Evolutionary conservation across 2,797 vertebrate genomes (phyloP).

Genomic region (Cyclura pinguis): DNA sequence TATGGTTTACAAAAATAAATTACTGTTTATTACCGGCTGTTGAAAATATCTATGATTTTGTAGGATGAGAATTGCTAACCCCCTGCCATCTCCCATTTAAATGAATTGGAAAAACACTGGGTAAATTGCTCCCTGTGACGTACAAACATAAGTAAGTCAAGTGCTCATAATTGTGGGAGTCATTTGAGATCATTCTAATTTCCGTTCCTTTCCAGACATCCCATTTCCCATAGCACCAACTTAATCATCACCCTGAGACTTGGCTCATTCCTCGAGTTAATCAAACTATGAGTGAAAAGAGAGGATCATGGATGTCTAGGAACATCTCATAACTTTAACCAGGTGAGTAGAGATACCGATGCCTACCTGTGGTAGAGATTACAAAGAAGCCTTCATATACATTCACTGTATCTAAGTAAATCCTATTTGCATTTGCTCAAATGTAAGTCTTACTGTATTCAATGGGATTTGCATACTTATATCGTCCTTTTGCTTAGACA

Average conservation of each 20-base stretch:
- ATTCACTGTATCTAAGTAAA: neutral
- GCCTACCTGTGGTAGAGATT: slow-evolving; percentile 3
- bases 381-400: neutral
- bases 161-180: slow-evolving; percentile 65
- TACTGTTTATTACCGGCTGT: slow-evolving; percentile 69
- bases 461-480: neutral
- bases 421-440: neutral
- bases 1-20: slow-evolving; percentile 69
- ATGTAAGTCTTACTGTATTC: neutral
- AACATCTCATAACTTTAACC: slow-evolving; percentile 45
- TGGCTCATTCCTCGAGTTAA: slow-evolving; percentile 65
- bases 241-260: slow-evolving; percentile 67
- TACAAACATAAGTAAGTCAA: slow-evolving; percentile 73
- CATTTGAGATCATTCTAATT: slow-evolving; percentile 74
- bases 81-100: slow-evolving; percentile 68
- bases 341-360: neutral
- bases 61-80: slow-evolving; percentile 65
- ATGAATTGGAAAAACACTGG: slow-evolving; percentile 64
- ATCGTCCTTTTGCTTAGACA: neutral
- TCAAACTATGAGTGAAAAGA: slow-evolving; percentile 61
- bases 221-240: slow-evolving; percentile 65
- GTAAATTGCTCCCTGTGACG: slow-evolving; percentile 71
- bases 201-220: slow-evolving; percentile 72
- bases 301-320: slow-evolving; percentile 51
- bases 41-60: slow-evolving; percentile 74